A percentile compares a stretch with the other conserved stretches of the same genome.
These are phyloP conservation scores for Pipa parva DNA, from an alignment of 2,113 vertebrate genomes.

Conservation along the genomic window DNA sequence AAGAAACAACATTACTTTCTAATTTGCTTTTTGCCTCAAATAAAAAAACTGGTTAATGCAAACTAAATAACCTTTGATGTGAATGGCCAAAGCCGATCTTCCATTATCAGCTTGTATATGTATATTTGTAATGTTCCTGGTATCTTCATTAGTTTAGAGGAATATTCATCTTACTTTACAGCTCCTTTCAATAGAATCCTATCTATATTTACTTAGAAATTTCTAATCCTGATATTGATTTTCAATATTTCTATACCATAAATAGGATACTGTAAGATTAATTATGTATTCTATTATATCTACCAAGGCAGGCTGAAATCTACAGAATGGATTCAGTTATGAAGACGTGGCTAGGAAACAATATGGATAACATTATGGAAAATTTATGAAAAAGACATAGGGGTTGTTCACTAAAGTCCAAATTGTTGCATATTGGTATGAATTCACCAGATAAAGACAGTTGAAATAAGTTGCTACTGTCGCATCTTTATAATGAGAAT, in stretches of 20 bases:
- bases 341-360: too few relatives aligned
- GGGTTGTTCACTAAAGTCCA: too few relatives aligned
- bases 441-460: too few relatives aligned
- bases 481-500: too few relatives aligned
- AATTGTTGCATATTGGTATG: too few relatives aligned
- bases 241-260: too few relatives aligned
- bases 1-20: conserved; percentile 39
- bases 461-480: too few relatives aligned
- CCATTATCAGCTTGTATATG: conserved; percentile 40
- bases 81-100: conserved; percentile 28
- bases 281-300: background rate
- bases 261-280: too few relatives aligned
- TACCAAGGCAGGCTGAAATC: too few relatives aligned
- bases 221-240: conserved; percentile 22
- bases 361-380: too few relatives aligned
- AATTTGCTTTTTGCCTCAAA: conserved; percentile 38
- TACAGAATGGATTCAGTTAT: too few relatives aligned
- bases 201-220: conserved; percentile 10
- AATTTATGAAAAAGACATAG: too few relatives aligned
- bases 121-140: conserved; percentile 34
- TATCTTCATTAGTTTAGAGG: conserved; percentile 1
- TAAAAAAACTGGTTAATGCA: conserved; percentile 39
- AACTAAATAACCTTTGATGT: conserved; percentile 35
- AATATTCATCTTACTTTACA: conserved; percentile 37
- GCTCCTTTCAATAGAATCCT: conserved; percentile 16